Evolutionary conservation across 1,140 invertebrate species (phyloP), one percentile per base, ranked within the genome.

Genomic region (Dinothrombium tinctorium): DNA sequence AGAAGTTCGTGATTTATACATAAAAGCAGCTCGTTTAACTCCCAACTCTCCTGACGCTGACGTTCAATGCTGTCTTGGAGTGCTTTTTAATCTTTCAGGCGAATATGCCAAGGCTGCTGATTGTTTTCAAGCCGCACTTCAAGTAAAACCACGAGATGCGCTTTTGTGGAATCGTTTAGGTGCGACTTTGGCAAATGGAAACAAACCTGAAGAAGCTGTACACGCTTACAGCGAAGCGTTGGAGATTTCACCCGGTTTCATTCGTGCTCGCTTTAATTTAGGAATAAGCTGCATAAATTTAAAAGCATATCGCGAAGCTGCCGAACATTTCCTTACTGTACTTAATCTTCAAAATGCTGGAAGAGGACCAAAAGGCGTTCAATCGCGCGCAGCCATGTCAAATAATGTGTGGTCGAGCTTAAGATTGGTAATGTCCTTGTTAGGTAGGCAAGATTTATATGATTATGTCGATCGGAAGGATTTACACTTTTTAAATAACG

Each of bases 201-300:
- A 79, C 35, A 70, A 72, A 38, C 83, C 87, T 15, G 86, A 89
- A 54, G 84, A 96, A 66, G 89, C 92, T 14, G 78, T 98, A 15
- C 74, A 83, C 49, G 89, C 90, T 0, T 99, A 99, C 59, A 73
- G 84, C 53, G 69, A 73, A 53, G 89, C 92, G 33, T 61, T 99
- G 19, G 69, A 79, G 55, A 61, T 96, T 21, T 74, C 79, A 38
- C 92, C 92, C 3, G 89, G 90, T 12, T 96, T 90, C 57, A 90
- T 96, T 46, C 68, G 92, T 38, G 86, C 89, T 15, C 68, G 92
- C 48, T 96, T 92, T 54, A 98, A 99, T 64, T 73, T 99, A 39
- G 92, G 89, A 7, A 92, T 99, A 36, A 82, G 83, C 40, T 98
- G 90, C 56, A 81, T 95, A 55, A 92, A 95, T 63, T 67, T 96